phyloP scores from a whole-genome alignment of 2,113 vertebrate genomes.

The Rhinichthys klamathensis region DNA sequence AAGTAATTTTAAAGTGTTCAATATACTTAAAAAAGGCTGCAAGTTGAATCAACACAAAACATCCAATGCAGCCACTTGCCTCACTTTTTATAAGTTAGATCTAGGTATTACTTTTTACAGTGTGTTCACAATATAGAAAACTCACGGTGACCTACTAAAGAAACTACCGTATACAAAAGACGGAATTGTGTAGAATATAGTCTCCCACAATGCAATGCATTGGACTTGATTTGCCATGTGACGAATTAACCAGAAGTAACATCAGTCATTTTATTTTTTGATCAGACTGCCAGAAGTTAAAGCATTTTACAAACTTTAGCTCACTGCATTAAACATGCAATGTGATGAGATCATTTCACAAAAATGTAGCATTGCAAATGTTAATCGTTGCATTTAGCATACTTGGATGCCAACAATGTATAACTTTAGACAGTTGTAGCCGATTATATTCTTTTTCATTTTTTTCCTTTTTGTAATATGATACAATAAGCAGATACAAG shows the following conservation, averaged over 20 bases:
- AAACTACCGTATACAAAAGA: not conserved
- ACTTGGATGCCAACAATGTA: not conserved
- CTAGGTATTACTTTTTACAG: too few species aligned
- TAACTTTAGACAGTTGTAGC: not conserved
- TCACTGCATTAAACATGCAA: not conserved
- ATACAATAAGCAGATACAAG: not conserved
- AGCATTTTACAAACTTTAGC: not conserved
- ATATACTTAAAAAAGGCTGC: too few species aligned
- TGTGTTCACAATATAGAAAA: not conserved
- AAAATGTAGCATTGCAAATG: not conserved
- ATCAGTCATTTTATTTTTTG: not conserved
- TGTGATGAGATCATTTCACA: not conserved
- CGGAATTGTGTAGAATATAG: not conserved
- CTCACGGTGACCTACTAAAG: not conserved
- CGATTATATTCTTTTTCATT: not conserved
- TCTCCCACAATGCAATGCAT: not conserved
- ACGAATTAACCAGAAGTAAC: not conserved
- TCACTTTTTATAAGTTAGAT: too few species aligned
- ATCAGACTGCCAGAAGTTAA: not conserved
- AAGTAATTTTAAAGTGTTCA: too few species aligned
- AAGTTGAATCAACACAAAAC: too few species aligned
- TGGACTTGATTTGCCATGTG: not conserved
- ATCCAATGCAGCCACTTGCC: too few species aligned
- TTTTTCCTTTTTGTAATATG: not conserved
- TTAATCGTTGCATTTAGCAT: not conserved